A percentile compares a stretch with the other conserved stretches of the same genome.
phyloP scores from a whole-genome alignment of 37 sponge, comb jelly and placozoan species.

The Haliclona indistincta region DNA sequence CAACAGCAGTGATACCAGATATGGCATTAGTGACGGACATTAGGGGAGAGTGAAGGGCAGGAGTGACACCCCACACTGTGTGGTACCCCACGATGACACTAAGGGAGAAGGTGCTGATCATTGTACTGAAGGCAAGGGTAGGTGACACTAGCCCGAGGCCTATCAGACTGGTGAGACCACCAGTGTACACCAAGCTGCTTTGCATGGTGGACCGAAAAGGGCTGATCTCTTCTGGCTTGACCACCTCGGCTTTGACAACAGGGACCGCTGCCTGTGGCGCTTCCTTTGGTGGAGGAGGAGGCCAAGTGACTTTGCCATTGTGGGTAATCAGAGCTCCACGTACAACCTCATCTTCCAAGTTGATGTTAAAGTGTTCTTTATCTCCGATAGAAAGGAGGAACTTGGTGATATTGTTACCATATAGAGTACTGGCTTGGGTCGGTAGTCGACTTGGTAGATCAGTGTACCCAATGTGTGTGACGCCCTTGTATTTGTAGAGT shows the following conservation, averaged over 20 bases:
- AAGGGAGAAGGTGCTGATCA: conserved; percentile 88
- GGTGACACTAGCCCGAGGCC: conserved; percentile 78
- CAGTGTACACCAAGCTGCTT: conserved; percentile 59
- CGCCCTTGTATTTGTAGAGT: conserved; percentile 77
- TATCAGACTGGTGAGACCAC: conserved; percentile 74
- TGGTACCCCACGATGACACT: conserved; percentile 93
- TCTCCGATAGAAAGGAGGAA: conserved; percentile 69
- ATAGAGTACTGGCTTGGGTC: conserved; percentile 88
- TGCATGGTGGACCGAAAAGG: conserved; percentile 67
- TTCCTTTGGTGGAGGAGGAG: conserved; percentile 73
- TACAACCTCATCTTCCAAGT: conserved; percentile 91
- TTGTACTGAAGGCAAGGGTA: conserved; percentile 78
- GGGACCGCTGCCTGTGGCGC: conserved; percentile 17
- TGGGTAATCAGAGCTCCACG: conserved; percentile 79
- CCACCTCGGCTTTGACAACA: conserved; percentile 66
- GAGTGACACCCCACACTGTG: conserved; percentile 94
- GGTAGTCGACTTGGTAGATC: conserved; percentile 90
- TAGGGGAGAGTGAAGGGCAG: conserved; percentile 95
- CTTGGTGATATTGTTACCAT: conserved; percentile 91
- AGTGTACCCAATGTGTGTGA: conserved; percentile 91
- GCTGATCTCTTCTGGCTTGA: conserved; percentile 14
- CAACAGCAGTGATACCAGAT: conserved; percentile 94
- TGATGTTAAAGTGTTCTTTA: conserved; percentile 50
- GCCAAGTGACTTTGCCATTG: conserved; percentile 79
- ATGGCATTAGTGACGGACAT: conserved; percentile 98